Evolutionary conservation across 2,888 invertebrate genomes (phyloP), one percentile per base, ranked within the genome.

Genomic region (Harmothoe impar): DNA sequence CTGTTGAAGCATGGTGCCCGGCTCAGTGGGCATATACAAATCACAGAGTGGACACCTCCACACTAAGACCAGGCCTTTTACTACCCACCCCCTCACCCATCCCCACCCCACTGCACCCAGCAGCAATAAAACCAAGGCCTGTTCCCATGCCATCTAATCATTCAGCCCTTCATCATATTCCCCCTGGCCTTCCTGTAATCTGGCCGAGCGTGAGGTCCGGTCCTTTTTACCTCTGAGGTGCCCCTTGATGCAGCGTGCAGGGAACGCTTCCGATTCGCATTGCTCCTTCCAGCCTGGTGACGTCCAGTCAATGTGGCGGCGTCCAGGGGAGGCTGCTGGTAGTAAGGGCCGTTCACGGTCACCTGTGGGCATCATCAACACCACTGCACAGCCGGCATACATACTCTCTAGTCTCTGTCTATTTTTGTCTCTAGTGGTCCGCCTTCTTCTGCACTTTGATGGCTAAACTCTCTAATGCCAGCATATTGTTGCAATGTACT

Each of bases 121-220:
- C n/a, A n/a, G n/a, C 81, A 33, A 81, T 81, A 81, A 81, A 43
- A 81, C n/a, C 33, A n/a, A 43, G 23, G 43, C 23, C 81, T 35
- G 81, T 81, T 81, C 43, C 15, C 81, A 81, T 35, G 33, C 81
- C 81, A 81, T 81, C 81, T 81, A 81, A 81, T 81, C 81, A 81
- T 81, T 43, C 81, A 81, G 81, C 10, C 81, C 81, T 81, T 81
- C 81, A 81, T 81, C 81, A 81, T 33, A 81, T 81, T n/a, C 81
- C 23, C 33, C 23, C 43, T 43, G 43, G 81, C 43, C 81, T 81
- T 81, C 81, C 81, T 35, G 81, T 81, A 35, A 81, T 81, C 25
- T 81, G 23, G 43, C 43, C 81, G 43, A n/a, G 81, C 81, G 81
- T 81, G 35, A 43, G 20, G 81, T 33, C 81, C 15, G 17, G 81